Base-by-base conservation (phyloP, 1,140 invertebrate genomes). In the Aphidius gifuensis region DNA sequence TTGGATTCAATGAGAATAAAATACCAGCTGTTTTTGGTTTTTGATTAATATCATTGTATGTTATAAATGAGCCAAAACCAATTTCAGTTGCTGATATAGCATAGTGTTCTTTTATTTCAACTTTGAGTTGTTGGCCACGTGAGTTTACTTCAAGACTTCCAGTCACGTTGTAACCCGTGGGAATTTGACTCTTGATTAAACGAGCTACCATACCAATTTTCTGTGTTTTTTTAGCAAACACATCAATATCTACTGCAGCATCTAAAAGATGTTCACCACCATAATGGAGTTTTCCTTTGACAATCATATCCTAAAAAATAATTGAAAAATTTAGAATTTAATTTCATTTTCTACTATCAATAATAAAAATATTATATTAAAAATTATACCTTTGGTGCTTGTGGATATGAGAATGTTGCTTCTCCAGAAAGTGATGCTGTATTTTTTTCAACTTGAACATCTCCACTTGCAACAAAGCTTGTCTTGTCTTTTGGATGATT, bases 401-500 rank as follows among this genome's bases (percentile, higher is more conserved):
- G 82, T 9, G 89, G 89, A 75, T 88, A 86, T 9, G 82, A 82
- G 49, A 90, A 83, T 69, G 84, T 86, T 0, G 86, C 66, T 61
- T 87, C 83, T 5, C 85, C 85, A 5, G 76, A 80, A 1, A 84
- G 62, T 6, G 78, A 81, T 21, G 83, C 66, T 5, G 76, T 66
- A 46, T 83, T 77, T 39, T 81, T 76, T 4, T 85, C 82, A 38
- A 77, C 69, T 40, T 79, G 76, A 0, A 84, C 60, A 60, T 87
- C 83, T 9, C 84, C 74, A 45, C 62, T 73, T 23, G 83, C 77
- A 9, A 75, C 72, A 0, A 85, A 64, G 6, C 79, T 78, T 3
- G 85, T 84, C 70, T 87, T 90, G 9, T 88, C 83, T 38, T 86
- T 82, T 0, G 89, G 88, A 48, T 87, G 83, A 58, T 84, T 84